These are phyloP conservation scores for Graphium colonna DNA, from an alignment of 2,888 invertebrate species.

Conservation along the genomic window DNA sequence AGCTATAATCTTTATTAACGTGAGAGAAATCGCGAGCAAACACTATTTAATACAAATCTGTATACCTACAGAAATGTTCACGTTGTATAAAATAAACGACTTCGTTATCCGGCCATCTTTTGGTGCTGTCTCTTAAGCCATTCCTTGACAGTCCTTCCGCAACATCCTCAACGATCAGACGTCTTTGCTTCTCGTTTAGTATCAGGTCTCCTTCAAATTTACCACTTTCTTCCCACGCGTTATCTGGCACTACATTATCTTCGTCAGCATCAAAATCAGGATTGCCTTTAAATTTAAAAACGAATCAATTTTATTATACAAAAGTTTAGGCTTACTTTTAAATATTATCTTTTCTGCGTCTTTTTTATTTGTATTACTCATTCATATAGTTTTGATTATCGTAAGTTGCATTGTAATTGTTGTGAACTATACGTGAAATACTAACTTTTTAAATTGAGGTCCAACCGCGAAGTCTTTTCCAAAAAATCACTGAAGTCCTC, in stretches of 20 bases:
- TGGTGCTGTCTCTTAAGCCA: slow-evolving; percentile 64
- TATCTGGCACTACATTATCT: slow-evolving; percentile 53
- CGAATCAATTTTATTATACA: no score
- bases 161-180: slow-evolving; percentile 62
- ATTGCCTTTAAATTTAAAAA: slow-evolving; percentile 39
- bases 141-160: slow-evolving; percentile 68
- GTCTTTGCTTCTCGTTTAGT: slow-evolving; percentile 66
- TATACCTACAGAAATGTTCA: slow-evolving; percentile 69
- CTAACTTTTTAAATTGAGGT: slow-evolving; percentile 70
- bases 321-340: no score
- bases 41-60: not conserved
- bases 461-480: slow-evolving; percentile 61
- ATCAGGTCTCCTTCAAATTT: slow-evolving; percentile 77
- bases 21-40: no score
- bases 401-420: not conserved
- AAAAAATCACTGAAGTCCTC: slow-evolving; percentile 68
- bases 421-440: slow-evolving; percentile 16
- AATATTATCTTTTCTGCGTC: no score
- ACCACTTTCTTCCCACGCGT: slow-evolving; percentile 75
- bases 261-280: slow-evolving; percentile 54
- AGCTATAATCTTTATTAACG: no score
- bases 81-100: slow-evolving; percentile 66
- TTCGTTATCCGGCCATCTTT: slow-evolving; percentile 71
- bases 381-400: no score
- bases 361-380: no score